Percentiles rank a stretch among this genome's conserved stretches.
Evolutionary conservation across 2,113 vertebrate genomes (phyloP).

Genomic region (Thalassarche chlororhynchos): DNA sequence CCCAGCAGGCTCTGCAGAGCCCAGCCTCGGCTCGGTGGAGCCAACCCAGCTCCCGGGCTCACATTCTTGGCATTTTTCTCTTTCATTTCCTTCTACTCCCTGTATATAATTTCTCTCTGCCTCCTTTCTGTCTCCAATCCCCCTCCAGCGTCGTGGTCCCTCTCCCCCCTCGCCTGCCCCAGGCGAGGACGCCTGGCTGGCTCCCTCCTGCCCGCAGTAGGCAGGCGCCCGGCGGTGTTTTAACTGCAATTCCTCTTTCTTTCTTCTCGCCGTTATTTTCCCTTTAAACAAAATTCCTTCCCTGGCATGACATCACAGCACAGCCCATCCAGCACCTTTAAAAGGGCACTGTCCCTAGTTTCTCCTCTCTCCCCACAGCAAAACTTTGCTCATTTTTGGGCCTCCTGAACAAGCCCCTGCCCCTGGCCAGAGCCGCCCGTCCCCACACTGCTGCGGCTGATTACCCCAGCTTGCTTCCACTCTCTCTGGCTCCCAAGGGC

Average conservation of each 20-base stretch:
- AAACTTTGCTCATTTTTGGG: not conserved
- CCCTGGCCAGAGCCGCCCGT: not conserved
- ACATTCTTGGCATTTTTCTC: slow-evolving; percentile 62
- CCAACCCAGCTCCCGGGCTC: slow-evolving; percentile 1
- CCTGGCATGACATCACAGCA: slow-evolving; percentile 30
- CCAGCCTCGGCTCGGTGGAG: not conserved
- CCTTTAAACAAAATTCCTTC: slow-evolving; percentile 54
- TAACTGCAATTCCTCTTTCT: slow-evolving; percentile 38
- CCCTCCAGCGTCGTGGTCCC: not conserved
- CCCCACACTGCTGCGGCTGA: not conserved
- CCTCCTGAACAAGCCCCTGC: not conserved
- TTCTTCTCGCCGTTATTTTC: slow-evolving; percentile 13
- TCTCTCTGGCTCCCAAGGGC: not conserved
- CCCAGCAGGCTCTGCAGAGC: not conserved
- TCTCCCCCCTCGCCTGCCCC: not conserved
- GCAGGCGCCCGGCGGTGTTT: not conserved
- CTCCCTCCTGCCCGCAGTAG: not conserved
- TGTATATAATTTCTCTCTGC: slow-evolving; percentile 11
- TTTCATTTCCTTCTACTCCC: slow-evolving; percentile 49
- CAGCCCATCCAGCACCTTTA: not conserved
- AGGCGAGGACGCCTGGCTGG: not conserved
- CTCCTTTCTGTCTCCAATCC: slow-evolving; percentile 19
- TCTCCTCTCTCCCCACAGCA: not conserved
- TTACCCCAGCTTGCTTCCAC: not conserved
- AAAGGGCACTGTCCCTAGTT: not conserved